phyloP scores from a whole-genome alignment of 2,888 invertebrate species.

The Cryptocephalus primarius region DNA sequence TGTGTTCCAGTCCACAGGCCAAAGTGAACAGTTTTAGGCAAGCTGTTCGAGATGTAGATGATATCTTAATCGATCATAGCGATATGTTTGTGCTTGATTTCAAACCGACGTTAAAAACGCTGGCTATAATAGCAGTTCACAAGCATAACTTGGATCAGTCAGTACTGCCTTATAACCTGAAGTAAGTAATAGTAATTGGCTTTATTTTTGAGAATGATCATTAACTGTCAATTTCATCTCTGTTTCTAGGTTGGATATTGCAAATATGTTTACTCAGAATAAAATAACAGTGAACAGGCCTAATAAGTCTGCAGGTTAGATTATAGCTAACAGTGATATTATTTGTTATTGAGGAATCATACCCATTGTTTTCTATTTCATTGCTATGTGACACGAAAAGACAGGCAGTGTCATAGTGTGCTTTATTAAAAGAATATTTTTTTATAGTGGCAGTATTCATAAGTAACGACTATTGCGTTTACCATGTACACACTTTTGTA shows the following conservation, averaged over 20 bases:
- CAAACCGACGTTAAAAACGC: constrained; percentile 60
- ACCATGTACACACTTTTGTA: no score
- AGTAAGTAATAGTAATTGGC: constrained; percentile 38
- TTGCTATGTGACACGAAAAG: no score
- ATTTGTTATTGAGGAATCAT: neutral
- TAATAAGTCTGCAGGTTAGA: constrained; percentile 30
- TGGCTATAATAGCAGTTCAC: constrained; percentile 56
- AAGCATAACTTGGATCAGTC: constrained; percentile 53
- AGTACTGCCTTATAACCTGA: constrained; percentile 51
- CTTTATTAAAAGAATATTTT: no score
- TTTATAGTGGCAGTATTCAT: no score
- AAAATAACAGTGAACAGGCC: constrained; percentile 46
- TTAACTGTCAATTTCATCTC: no score
- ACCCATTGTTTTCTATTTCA: neutral
- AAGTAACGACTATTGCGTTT: no score
- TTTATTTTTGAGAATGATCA: neutral
- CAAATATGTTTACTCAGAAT: constrained; percentile 60
- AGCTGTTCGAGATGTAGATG: constrained; percentile 27
- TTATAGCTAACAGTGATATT: neutral
- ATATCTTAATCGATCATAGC: constrained; percentile 62
- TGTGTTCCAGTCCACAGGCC: constrained; percentile 7
- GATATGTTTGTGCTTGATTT: constrained; percentile 77
- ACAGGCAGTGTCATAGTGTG: no score
- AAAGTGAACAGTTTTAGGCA: neutral
- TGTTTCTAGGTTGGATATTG: constrained; percentile 48